Percentiles rank a stretch among this genome's conserved stretches.
Evolutionary conservation across 92 coral and sea anemone species (phyloP).

Genomic region (Palythoa caribaeorum): DNA sequence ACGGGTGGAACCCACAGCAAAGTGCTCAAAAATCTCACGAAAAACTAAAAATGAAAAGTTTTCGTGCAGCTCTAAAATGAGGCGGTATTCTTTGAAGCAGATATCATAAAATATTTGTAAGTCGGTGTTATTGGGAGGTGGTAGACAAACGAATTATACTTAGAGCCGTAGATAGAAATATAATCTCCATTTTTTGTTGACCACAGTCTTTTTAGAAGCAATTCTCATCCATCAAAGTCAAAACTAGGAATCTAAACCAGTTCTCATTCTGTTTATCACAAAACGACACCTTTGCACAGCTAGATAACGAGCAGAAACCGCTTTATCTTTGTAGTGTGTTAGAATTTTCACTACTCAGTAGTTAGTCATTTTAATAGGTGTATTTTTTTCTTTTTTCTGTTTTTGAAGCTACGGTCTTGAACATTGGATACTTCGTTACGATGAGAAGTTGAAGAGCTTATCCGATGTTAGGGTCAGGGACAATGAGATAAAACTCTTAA

Average conservation of each 20-base stretch:
- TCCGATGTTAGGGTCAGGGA: constrained; percentile 17
- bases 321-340: constrained; percentile 35
- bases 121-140: constrained; percentile 49
- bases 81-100: constrained; percentile 53
- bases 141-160: constrained; percentile 45
- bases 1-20: neutral
- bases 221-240: constrained; percentile 52
- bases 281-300: constrained; percentile 44
- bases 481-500: constrained; percentile 34
- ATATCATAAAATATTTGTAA: constrained; percentile 28
- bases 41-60: constrained; percentile 13
- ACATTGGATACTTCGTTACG: neutral
- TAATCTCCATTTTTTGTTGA: constrained; percentile 39
- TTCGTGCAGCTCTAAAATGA: constrained; percentile 32
- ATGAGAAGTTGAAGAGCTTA: neutral
- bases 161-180: constrained; percentile 34
- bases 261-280: constrained; percentile 50
- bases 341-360: neutral
- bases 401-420: neutral
- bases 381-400: neutral
- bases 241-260: constrained; percentile 48
- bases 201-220: constrained; percentile 50
- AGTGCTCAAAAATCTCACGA: constrained; percentile 1
- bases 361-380: neutral
- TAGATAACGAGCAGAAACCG: constrained; percentile 41